Base-by-base conservation (phyloP, 2,797 vertebrate genomes). In the Ctenopoma multispine region DNA sequence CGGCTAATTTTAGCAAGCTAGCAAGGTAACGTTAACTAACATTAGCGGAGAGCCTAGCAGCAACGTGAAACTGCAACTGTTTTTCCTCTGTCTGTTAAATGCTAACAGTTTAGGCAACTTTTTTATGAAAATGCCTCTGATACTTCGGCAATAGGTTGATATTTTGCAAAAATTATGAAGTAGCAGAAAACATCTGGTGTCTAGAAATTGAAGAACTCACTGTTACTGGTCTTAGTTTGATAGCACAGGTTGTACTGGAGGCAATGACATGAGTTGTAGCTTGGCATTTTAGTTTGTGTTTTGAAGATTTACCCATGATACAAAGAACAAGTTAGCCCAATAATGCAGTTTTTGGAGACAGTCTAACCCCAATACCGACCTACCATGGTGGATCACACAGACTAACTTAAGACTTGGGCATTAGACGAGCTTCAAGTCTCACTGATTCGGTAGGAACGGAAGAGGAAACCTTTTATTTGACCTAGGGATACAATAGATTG, bases 1-100 rank as follows among this genome's bases (percentile, higher is more conserved):
- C 76, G 65, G 88, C 73, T 89, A 74, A 63, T 66, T 72, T 71
- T 84, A 90, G 88, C 90, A 48, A 51, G 81, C 79, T 80, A 88
- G 87, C 86, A 85, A 72, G 81, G 40, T 47, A 4, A 46, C 40
- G 40, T 41, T 41, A 14, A 41, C 18, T 9, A 20, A n/a, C 64
- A 11, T 69, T 89, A 89, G 89, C 87, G 55, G 41, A 34, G 58
- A 69, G 63, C 58, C 31, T 50, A 68, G 57, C 69, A 27, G 23
- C 17, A 7, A 18, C 41, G 6, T 38, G 9, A 11, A 38, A 15
- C 18, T 4, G 46, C 62, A 36, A 46, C 46, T 62, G 69, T 69
- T 61, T 48, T 48, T 38, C 36, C 53, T 9, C 66, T 41, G 55
- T 49, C 53, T n/a, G 21, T 24, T 61, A 36, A 74, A 67, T 10